phyloP scores from a whole-genome alignment of 2,797 vertebrate species.

The Anableps anableps region DNA sequence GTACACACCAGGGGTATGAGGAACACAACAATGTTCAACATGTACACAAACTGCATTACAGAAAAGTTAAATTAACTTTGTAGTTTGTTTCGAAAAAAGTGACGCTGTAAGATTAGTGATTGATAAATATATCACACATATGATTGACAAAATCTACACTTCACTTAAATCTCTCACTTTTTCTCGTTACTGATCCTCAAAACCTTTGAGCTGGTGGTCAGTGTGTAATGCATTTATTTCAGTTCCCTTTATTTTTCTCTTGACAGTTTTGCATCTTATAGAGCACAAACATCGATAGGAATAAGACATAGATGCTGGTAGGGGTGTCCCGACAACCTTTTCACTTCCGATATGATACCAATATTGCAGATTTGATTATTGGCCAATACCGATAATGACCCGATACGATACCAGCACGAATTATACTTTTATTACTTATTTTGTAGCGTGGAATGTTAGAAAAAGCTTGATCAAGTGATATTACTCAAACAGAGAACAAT shows the following conservation, averaged over 20 bases:
- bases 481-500: too few relatives aligned
- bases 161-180: constrained; percentile 4
- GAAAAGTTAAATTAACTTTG: neutral
- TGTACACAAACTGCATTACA: neutral
- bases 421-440: too few relatives aligned
- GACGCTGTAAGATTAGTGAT: neutral
- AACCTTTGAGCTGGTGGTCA: constrained; percentile 22
- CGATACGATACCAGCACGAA: too few relatives aligned
- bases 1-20: neutral
- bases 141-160: neutral
- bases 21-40: neutral
- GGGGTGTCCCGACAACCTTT: too few relatives aligned
- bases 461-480: too few relatives aligned
- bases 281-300: neutral
- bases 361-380: too few relatives aligned
- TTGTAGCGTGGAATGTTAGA: too few relatives aligned
- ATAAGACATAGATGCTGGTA: neutral
- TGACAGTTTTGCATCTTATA: neutral
- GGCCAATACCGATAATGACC: too few relatives aligned
- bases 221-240: constrained; percentile 13
- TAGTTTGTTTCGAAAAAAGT: neutral
- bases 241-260: neutral
- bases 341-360: too few relatives aligned
- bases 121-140: too few relatives aligned
- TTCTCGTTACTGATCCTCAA: constrained; percentile 16